Conservation (phyloP, 2,797 vertebrate species). For the Oreochromis mossambicus region DNA sequence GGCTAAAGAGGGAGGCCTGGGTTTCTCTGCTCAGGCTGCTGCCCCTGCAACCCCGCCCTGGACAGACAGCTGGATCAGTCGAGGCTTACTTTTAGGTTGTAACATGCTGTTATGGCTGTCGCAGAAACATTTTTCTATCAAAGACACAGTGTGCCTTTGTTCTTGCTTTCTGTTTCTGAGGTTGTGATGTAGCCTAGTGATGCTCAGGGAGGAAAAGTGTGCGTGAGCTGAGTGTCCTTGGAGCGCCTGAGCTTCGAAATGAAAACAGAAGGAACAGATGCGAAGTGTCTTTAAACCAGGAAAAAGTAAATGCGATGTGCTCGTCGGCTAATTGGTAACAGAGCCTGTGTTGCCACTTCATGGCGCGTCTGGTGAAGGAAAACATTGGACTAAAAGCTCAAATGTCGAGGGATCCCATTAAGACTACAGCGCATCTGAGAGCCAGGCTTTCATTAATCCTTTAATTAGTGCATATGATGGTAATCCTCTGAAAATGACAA, state of each 20-base stretch:
- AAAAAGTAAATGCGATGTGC: neutral
- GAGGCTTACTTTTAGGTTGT: neutral
- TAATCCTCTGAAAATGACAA: constrained; percentile 28
- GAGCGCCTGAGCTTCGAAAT: neutral
- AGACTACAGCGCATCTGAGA: constrained; percentile 12
- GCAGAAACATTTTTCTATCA: neutral
- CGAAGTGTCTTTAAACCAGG: neutral
- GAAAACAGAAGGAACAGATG: neutral
- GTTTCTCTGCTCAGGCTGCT: neutral
- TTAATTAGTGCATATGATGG: constrained; percentile 31
- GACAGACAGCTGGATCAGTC: neutral
- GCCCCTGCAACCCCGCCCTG: neutral
- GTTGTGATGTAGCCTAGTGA: neutral
- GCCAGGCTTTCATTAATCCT: constrained; percentile 19
- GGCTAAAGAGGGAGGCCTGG: neutral
- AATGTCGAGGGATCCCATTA: neutral
- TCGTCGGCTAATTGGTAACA: neutral
- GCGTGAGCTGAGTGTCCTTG: neutral
- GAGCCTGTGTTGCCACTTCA: neutral
- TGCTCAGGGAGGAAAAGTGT: neutral
- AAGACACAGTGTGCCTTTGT: neutral
- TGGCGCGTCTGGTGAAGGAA: neutral
- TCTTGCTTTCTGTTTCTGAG: neutral
- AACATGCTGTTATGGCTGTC: neutral
- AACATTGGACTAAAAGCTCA: neutral